phyloP scores from a whole-genome alignment of 2,888 invertebrate species.

The Clistopyga incitator region DNA sequence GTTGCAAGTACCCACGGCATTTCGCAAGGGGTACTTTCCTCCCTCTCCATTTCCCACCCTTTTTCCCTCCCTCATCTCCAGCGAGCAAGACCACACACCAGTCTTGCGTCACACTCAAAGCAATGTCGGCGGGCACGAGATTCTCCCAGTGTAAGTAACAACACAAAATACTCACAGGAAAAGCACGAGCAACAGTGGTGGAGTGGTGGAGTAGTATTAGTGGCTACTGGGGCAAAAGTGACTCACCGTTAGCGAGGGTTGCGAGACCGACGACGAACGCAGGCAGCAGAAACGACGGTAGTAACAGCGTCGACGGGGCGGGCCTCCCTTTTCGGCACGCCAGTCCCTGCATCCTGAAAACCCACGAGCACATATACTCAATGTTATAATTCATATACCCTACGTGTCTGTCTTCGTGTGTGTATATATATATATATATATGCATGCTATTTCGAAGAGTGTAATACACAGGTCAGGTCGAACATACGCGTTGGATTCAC shows the following conservation, averaged over 20 bases:
- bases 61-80: constrained; percentile 18
- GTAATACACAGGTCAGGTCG: constrained; percentile 27
- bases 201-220: background rate
- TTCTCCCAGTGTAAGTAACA: constrained; percentile 8
- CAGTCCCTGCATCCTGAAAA: constrained; percentile 81
- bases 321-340: constrained; percentile 78
- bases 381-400: constrained; percentile 57
- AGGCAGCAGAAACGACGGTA: constrained; percentile 75
- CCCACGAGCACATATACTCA: constrained; percentile 62
- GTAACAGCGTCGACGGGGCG: constrained; percentile 75
- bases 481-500: constrained; percentile 49
- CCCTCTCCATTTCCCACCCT: constrained; percentile 8
- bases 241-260: constrained; percentile 82
- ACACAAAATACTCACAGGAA: constrained; percentile 8
- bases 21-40: constrained; percentile 55
- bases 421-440: constrained; percentile 25
- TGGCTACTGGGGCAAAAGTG: constrained; percentile 73
- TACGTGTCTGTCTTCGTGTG: background rate
- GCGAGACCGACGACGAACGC: constrained; percentile 73
- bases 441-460: constrained; percentile 28
- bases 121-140: constrained; percentile 10
- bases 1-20: constrained; percentile 40
- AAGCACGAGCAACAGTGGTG: background rate
- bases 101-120: background rate
- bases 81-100: constrained; percentile 6